These are phyloP conservation scores for Cyanoramphus novaezelandiae DNA, from an alignment of 2,113 vertebrate species.

Conservation along the genomic window DNA sequence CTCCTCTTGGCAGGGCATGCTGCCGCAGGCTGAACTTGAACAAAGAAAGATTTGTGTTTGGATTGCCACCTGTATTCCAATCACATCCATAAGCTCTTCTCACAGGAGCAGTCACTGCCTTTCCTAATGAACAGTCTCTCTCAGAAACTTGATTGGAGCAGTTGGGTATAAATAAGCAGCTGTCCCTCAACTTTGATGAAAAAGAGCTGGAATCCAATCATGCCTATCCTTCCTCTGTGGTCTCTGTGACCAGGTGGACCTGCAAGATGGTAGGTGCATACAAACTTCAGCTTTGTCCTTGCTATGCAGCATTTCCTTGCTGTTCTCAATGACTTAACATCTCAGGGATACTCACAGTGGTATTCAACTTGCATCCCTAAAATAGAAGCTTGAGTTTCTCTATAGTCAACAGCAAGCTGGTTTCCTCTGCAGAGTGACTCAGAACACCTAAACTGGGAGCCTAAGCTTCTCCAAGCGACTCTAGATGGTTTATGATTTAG, in stretches of 20 bases:
- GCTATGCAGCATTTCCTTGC: not conserved
- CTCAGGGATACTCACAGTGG: not conserved
- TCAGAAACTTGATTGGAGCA: not conserved
- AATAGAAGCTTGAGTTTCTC: not conserved
- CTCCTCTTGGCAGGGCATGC: not conserved
- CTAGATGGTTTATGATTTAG: not conserved
- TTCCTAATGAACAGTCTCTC: not conserved
- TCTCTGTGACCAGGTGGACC: not conserved
- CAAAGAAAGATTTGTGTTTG: not conserved
- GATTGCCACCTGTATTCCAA: not conserved
- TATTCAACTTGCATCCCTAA: not conserved
- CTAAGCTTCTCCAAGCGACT: not conserved
- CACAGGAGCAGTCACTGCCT: not conserved
- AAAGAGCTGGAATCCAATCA: not conserved
- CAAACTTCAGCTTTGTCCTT: not conserved
- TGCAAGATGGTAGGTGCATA: not conserved
- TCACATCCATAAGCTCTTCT: not conserved
- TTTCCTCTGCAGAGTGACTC: not conserved
- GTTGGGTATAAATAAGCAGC: not conserved
- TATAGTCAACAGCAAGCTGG: not conserved
- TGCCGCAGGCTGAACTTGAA: accelerated
- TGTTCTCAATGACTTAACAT: not conserved
- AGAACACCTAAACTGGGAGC: not conserved
- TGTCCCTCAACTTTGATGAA: not conserved
- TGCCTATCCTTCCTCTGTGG: not conserved